Base-by-base conservation (phyloP, 2,113 vertebrate genomes). In the Thymallus thymallus region DNA sequence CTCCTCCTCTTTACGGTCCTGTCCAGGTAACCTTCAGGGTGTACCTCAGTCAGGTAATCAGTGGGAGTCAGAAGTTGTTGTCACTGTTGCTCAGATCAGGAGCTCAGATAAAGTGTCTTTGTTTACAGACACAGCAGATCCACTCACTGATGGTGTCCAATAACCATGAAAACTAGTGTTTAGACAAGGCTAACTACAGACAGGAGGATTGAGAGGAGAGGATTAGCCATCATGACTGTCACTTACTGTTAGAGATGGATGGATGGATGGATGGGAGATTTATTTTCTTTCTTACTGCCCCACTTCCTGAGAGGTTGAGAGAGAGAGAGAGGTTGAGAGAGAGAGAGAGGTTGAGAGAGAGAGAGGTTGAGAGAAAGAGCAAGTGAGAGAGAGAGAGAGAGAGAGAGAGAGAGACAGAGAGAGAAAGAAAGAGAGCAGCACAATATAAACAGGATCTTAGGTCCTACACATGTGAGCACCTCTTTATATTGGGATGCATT, bases 71-170 rank as follows among this genome's bases (percentile, higher is more conserved):
- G 80, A 82, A 80, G 81, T 80, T 86, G 81, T 80, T 86, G 82
- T 82, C 77, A 71, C 77, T 85, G 71, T 84, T 83, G 81, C 74
- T 78, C 76, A 82, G 84, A 86, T 85, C 84, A 72, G 79, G 81
- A 77, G 58, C 67, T 82, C 66, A 85, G 81, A 85, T 80, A 83
- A 80, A 85, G 69, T 64, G 75, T 71, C 74, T 81, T 83, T 88
- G 82, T 60, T 60, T 60, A 60, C 71, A 72, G 77, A 77, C 79
- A 76, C 71, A 73, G 45, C 73, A 66, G 68, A 79, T 81, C 80
- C 76, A 74, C 78, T 85, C 79, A 81, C 77, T 86, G 85, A 85
- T 75, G 87, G 87, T 88, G 81, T 88, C 87, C 87, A 86, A 77
- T 88, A 82, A 85, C 85, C 79, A 69, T 76, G 70, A 86, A 79